A percentile compares a stretch with the other conserved stretches of the same genome.
Conservation (phyloP, 2,113 vertebrate species). For the Cololabis saira region DNA sequence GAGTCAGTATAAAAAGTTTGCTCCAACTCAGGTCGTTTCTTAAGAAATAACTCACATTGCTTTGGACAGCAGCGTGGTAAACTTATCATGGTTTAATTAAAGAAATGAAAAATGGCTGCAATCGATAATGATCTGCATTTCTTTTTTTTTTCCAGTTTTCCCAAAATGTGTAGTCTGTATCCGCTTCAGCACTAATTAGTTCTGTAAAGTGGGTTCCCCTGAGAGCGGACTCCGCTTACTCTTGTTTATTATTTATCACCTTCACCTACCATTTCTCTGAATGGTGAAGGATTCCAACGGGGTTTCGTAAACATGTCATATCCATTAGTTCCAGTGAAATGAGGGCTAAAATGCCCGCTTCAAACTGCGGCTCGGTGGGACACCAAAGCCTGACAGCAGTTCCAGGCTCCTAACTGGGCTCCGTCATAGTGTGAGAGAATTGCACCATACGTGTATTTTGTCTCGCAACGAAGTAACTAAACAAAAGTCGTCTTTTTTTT, state of each 20-base stretch:
- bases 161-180: neutral
- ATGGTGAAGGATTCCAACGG: constrained; percentile 18
- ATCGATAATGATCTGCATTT: constrained; percentile 5
- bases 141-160: neutral
- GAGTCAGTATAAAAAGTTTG: neutral
- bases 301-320: constrained; percentile 21
- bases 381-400: constrained; percentile 3
- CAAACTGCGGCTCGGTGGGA: constrained; percentile 7
- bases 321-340: constrained; percentile 24
- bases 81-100: neutral
- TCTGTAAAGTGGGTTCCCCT: constrained; percentile 14
- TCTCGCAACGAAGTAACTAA: too few relatives aligned
- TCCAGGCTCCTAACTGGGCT: neutral
- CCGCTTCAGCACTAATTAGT: constrained; percentile 10
- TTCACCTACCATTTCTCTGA: constrained; percentile 20
- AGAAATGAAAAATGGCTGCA: neutral
- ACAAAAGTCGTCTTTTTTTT: too few relatives aligned
- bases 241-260: constrained; percentile 24
- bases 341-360: constrained; percentile 2
- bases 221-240: constrained; percentile 13
- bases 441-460: too few relatives aligned
- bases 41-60: neutral
- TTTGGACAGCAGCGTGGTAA: neutral
- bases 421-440: neutral
- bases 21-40: constrained; percentile 1